Conservation (phyloP, 35 echinoderm and acorn worm species). For the Holothuria glaberrima region DNA sequence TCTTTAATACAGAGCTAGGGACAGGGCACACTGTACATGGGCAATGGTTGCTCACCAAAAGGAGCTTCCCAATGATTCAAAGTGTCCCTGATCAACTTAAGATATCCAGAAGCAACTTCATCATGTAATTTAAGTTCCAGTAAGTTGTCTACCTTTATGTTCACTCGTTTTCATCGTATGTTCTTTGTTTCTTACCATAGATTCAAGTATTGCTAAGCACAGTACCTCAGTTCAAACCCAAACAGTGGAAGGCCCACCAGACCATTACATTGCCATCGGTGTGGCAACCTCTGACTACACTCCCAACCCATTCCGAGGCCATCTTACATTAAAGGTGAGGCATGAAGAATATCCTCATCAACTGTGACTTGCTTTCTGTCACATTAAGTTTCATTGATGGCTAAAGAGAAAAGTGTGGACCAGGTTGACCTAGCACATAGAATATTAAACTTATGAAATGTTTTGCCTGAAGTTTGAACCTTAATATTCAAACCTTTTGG, state of each 20-base stretch:
- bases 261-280: slow-evolving; percentile 37
- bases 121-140: too few relatives aligned
- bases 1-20: too few relatives aligned
- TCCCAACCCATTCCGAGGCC: slow-evolving; percentile 27
- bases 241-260: slow-evolving; percentile 24
- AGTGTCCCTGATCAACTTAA: too few relatives aligned
- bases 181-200: not conserved
- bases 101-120: too few relatives aligned
- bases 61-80: too few relatives aligned
- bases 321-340: slow-evolving; percentile 38
- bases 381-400: not conserved
- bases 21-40: too few relatives aligned
- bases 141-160: too few relatives aligned
- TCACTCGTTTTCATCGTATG: not conserved
- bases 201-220: slow-evolving; percentile 1
- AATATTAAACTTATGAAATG: not conserved
- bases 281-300: slow-evolving; percentile 23
- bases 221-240: slow-evolving; percentile 40
- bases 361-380: not conserved
- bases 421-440: not conserved
- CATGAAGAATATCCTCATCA: not conserved
- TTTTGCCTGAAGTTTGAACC: too few relatives aligned
- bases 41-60: too few relatives aligned
- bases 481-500: not conserved
- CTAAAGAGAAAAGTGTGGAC: not conserved